phyloP scores from a whole-genome alignment of 2,797 vertebrate species.

The Lutjanus argentimaculatus region DNA sequence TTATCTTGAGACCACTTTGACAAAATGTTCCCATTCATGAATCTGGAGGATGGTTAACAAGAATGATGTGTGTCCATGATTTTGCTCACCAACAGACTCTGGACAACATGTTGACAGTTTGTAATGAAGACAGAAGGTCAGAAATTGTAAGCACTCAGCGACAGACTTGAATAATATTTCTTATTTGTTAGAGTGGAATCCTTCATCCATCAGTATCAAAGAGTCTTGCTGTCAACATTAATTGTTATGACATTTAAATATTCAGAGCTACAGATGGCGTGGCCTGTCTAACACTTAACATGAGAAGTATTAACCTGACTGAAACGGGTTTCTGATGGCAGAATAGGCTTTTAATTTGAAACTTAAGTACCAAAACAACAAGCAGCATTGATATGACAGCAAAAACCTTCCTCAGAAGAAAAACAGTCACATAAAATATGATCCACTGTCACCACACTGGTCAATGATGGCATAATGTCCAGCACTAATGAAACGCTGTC shows the following conservation, averaged over 20 bases:
- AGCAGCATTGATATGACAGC: slow-evolving; percentile 80
- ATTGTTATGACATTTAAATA: slow-evolving; percentile 7
- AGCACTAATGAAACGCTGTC: slow-evolving; percentile 69
- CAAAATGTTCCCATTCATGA: slow-evolving; percentile 10
- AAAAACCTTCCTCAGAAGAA: slow-evolving; percentile 55
- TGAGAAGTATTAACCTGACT: slow-evolving; percentile 62
- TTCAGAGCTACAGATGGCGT: slow-evolving; percentile 14
- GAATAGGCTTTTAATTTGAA: slow-evolving; percentile 85
- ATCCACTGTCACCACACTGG: slow-evolving; percentile 74
- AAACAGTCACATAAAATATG: slow-evolving; percentile 72
- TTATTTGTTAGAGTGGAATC: slow-evolving; percentile 19
- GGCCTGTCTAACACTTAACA: not conserved
- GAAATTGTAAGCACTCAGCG: not conserved
- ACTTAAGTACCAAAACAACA: slow-evolving; percentile 84
- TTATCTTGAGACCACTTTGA: slow-evolving; percentile 1
- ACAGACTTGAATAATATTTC: slow-evolving; percentile 15
- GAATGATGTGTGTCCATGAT: not conserved
- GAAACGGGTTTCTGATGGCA: slow-evolving; percentile 71
- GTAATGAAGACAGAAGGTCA: not conserved
- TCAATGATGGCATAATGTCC: slow-evolving; percentile 70
- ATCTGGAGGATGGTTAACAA: not conserved
- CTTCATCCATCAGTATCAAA: slow-evolving; percentile 20
- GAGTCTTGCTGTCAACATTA: slow-evolving; percentile 2
- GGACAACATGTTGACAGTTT: slow-evolving; percentile 15
- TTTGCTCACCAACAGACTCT: not conserved